Conservation (phyloP, 2,888 invertebrate species). For the Podotricha telesiphe region DNA sequence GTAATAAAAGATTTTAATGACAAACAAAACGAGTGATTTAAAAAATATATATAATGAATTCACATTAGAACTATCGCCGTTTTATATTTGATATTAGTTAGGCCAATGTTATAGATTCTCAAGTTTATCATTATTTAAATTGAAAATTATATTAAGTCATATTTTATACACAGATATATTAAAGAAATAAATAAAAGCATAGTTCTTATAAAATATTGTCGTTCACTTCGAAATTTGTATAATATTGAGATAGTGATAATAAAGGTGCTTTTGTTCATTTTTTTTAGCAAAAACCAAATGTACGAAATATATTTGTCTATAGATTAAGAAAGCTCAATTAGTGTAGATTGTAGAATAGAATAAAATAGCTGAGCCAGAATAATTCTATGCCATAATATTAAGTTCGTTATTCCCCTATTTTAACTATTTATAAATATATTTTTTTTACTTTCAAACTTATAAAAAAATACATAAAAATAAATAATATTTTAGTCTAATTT, state of each 20-base stretch:
- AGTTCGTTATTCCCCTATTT: slow-evolving; percentile 27
- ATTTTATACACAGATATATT: not conserved
- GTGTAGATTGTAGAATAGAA: slow-evolving; percentile 54
- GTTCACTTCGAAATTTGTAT: slow-evolving; percentile 2
- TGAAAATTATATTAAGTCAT: slow-evolving; percentile 16
- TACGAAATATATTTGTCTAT: slow-evolving; percentile 56
- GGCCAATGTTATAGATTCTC: slow-evolving; percentile 15
- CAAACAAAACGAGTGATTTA: slow-evolving; percentile 1
- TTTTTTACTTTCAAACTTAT: slow-evolving; percentile 20
- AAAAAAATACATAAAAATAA: slow-evolving; percentile 10
- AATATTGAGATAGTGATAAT: slow-evolving; percentile 26
- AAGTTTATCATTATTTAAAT: slow-evolving; percentile 8
- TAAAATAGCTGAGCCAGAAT: slow-evolving; percentile 62
- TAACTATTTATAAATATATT: slow-evolving; percentile 25
- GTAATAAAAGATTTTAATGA: slow-evolving; percentile 24
- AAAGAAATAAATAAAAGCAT: not conserved
- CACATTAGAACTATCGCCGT: not conserved
- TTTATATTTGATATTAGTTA: slow-evolving; percentile 16
- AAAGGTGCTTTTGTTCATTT: slow-evolving; percentile 72
- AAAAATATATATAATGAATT: not conserved
- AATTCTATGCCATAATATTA: slow-evolving; percentile 44
- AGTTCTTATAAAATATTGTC: not conserved
- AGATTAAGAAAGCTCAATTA: slow-evolving; percentile 58
- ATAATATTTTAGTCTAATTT: slow-evolving; percentile 9
- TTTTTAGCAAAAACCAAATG: slow-evolving; percentile 74